These are phyloP conservation scores for Netelia melanura DNA, from an alignment of 2,888 invertebrate genomes.

Conservation along the genomic window DNA sequence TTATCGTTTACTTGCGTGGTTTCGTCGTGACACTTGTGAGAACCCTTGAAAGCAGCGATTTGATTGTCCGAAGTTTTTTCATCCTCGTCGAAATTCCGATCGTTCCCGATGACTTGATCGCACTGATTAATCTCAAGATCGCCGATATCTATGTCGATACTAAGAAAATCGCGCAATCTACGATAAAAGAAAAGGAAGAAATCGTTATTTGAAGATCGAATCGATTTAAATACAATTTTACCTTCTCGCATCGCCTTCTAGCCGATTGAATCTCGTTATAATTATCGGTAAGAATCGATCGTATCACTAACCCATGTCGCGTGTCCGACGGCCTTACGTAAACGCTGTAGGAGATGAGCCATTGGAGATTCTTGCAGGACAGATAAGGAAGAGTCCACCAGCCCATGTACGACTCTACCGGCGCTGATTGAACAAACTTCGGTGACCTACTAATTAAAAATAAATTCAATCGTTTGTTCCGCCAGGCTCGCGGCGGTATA, in stretches of 20 bases:
- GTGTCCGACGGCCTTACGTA: constrained; percentile 76
- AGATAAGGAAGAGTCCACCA: constrained; percentile 97
- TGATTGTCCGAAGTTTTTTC: constrained; percentile 85
- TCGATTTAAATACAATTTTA: neutral
- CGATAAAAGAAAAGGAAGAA: constrained; percentile 63
- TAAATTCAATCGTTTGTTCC: constrained; percentile 6
- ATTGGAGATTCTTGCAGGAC: constrained; percentile 91
- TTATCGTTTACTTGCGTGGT: constrained; percentile 90
- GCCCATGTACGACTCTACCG: constrained; percentile 88
- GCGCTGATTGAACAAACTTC: constrained; percentile 89
- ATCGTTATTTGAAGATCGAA: too few species aligned
- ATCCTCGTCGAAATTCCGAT: constrained; percentile 59
- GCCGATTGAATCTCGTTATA: neutral
- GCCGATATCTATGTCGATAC: constrained; percentile 93
- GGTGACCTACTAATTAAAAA: constrained; percentile 85
- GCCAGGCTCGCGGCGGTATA: neutral
- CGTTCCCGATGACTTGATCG: constrained; percentile 85
- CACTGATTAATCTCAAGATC: constrained; percentile 95
- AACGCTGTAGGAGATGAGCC: constrained; percentile 95
- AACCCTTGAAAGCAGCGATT: constrained; percentile 93
- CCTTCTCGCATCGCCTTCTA: neutral
- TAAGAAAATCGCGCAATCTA: constrained; percentile 88
- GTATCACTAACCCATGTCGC: constrained; percentile 76
- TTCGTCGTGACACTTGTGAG: constrained; percentile 95
- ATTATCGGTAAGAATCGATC: neutral